A percentile compares a stretch with the other conserved stretches of the same genome.
Evolutionary conservation across 2,113 vertebrate species (phyloP).

Genomic region (Leiothrix lutea): DNA sequence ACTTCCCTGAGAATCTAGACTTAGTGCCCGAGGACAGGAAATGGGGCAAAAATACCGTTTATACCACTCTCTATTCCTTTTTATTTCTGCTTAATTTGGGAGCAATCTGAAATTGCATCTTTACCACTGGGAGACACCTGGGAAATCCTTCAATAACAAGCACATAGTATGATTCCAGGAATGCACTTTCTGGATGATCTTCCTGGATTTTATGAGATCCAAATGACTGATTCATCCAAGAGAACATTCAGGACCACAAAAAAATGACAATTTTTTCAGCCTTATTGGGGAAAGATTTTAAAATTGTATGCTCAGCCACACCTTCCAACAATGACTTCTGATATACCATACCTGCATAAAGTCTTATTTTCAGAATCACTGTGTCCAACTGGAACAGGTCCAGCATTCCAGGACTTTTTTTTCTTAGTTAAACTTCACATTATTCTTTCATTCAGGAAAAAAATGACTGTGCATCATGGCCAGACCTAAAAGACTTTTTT

Average conservation of each 20-base stretch:
- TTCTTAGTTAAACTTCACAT: neutral
- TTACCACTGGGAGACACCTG: neutral
- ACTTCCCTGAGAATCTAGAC: neutral
- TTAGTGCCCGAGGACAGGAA: neutral
- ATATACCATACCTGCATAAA: neutral
- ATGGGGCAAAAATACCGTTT: neutral
- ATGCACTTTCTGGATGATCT: neutral
- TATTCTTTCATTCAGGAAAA: neutral
- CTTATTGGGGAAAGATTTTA: neutral
- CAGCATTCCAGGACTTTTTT: neutral
- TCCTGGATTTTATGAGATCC: neutral
- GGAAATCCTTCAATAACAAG: neutral
- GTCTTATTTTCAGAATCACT: neutral
- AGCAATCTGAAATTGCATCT: neutral
- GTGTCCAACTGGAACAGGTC: neutral
- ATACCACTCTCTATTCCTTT: neutral
- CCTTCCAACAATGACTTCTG: neutral
- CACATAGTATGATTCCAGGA: fast-evolving
- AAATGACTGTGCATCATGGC: neutral
- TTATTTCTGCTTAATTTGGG: neutral
- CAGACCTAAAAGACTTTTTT: neutral
- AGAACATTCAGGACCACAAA: neutral
- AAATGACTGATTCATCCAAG: neutral
- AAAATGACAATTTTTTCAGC: neutral
- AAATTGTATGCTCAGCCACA: neutral